Percentiles rank a stretch among this genome's conserved stretches.
These are phyloP conservation scores for Leptobrachium ailaonicum DNA, from an alignment of 2,113 vertebrate genomes.

Conservation along the genomic window DNA sequence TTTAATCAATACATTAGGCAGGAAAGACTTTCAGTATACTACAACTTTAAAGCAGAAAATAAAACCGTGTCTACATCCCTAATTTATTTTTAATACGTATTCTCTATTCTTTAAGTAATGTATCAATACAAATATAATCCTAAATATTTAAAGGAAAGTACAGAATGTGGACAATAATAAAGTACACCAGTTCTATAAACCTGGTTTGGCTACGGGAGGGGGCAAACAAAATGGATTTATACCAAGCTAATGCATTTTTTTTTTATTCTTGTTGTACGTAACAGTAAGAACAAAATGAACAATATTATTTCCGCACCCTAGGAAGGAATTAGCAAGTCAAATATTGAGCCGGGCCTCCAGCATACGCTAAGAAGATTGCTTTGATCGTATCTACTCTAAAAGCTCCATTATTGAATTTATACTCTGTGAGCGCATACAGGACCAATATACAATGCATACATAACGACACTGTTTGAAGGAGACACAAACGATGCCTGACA, in stretches of 20 bases:
- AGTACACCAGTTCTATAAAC: too few relatives aligned
- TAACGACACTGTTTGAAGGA: conserved; percentile 40
- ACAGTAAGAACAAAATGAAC: conserved; percentile 71
- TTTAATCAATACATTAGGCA: too few relatives aligned
- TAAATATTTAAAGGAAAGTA: too few relatives aligned
- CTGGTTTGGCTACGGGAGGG: too few relatives aligned
- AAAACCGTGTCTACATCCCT: too few relatives aligned
- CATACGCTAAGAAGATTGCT: conserved; percentile 81
- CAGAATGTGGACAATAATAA: too few relatives aligned
- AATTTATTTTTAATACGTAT: too few relatives aligned
- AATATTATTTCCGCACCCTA: conserved; percentile 78
- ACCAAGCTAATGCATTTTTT: not conserved
- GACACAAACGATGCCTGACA: conserved; percentile 10
- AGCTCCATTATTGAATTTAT: conserved; percentile 80
- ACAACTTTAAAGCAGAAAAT: too few relatives aligned
- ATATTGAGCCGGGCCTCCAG: conserved; percentile 80
- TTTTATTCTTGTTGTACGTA: conserved; percentile 61
- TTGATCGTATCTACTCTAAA: conserved; percentile 86
- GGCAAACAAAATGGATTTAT: too few relatives aligned
- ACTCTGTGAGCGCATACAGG: conserved; percentile 74
- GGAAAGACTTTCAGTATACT: too few relatives aligned
- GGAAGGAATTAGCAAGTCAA: conserved; percentile 90
- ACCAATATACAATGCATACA: conserved; percentile 67
- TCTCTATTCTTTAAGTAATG: too few relatives aligned
- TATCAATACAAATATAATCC: too few relatives aligned